phyloP scores from a whole-genome alignment of 35 echinoderm and acorn worm genomes.

The Ophioderma brevispina region DNA sequence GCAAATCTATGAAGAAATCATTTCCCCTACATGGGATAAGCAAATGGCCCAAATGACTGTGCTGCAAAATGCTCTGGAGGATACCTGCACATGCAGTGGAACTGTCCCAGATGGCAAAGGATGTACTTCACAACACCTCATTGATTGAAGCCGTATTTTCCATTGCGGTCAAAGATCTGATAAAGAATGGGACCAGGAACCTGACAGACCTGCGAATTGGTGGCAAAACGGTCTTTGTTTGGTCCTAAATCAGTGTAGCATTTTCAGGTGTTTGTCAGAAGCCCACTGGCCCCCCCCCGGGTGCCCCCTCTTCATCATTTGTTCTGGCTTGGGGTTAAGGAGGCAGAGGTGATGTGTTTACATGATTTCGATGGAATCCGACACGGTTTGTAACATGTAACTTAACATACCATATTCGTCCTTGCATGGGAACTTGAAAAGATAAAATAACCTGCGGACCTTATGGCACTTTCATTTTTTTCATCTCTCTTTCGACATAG shows the following conservation, averaged over 20 bases:
- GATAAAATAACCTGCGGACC: no score
- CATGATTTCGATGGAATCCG: slow-evolving; percentile 28
- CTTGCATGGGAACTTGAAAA: no score
- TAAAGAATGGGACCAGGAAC: no score
- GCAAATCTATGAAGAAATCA: background rate
- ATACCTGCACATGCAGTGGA: background rate
- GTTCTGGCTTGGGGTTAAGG: slow-evolving; percentile 25
- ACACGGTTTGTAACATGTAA: no score
- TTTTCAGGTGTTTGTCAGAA: slow-evolving; percentile 13
- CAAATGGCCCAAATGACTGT: background rate
- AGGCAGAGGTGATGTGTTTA: slow-evolving; percentile 11
- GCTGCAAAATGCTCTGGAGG: background rate
- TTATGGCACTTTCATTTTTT: no score
- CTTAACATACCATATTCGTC: no score
- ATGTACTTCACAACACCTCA: background rate
- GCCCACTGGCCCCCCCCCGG: no score
- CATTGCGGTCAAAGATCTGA: no score
- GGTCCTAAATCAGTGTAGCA: background rate
- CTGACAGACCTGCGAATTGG: slow-evolving; percentile 33
- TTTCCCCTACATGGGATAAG: background rate
- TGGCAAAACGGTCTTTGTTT: slow-evolving; percentile 44
- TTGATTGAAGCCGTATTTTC: background rate
- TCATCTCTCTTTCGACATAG: no score
- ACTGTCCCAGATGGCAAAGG: background rate
- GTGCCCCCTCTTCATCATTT: slow-evolving; percentile 17